Evolutionary conservation across 2,113 vertebrate genomes (phyloP).

Genomic region (Thinocorus orbignyianus): DNA sequence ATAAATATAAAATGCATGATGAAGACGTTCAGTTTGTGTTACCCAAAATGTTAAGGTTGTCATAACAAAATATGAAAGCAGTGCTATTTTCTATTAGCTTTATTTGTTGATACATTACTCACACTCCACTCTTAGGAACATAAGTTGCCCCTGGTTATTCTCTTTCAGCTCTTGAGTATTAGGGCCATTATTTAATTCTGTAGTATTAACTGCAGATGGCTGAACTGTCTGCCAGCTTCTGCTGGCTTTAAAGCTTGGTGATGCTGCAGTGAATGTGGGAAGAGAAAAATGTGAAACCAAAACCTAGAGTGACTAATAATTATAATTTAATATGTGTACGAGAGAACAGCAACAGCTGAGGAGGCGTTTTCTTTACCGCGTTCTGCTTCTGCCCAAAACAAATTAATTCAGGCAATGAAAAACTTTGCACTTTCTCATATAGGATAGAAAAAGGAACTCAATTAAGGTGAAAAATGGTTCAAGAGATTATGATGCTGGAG

Average conservation of each 20-base stretch:
- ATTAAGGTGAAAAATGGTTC: not conserved
- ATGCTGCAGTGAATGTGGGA: not conserved
- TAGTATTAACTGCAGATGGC: not conserved
- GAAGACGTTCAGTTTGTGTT: not conserved
- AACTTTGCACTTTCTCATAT: not conserved
- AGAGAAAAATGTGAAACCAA: not conserved
- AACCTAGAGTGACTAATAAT: not conserved
- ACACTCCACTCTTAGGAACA: not conserved
- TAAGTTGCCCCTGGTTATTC: not conserved
- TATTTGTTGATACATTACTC: not conserved
- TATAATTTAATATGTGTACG: not conserved
- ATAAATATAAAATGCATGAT: not conserved
- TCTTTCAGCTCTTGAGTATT: not conserved
- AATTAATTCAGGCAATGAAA: not conserved
- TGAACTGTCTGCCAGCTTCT: not conserved
- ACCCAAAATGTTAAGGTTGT: not conserved
- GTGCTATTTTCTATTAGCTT: not conserved
- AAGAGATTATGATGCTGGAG: not conserved
- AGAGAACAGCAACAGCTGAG: not conserved
- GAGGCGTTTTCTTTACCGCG: not conserved
- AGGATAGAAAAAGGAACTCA: not conserved
- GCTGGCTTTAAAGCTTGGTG: not conserved
- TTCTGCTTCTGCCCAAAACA: not conserved
- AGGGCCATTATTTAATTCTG: not conserved
- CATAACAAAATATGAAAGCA: not conserved